A percentile compares a stretch with the other conserved stretches of the same genome.
phyloP scores from a whole-genome alignment of 2,888 invertebrate species.

The Ophraella communa region DNA sequence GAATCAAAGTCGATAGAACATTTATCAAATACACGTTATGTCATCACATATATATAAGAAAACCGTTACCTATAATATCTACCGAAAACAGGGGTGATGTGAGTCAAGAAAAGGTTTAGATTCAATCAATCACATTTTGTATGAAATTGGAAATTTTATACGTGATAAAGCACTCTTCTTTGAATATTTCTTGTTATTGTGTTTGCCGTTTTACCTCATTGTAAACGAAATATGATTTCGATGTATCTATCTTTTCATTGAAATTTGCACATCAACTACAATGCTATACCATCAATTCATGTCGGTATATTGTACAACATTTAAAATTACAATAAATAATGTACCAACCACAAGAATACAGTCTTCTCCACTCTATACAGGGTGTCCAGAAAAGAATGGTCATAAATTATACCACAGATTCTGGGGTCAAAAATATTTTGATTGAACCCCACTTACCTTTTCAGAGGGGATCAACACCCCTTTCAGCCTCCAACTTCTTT shows the following conservation, averaged over 20 bases:
- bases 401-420: too few relatives aligned
- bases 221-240: constrained; percentile 27
- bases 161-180: constrained; percentile 51
- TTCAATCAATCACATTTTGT: constrained; percentile 55
- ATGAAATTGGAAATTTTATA: constrained; percentile 56
- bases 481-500: too few relatives aligned
- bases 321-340: too few relatives aligned
- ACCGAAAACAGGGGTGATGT: constrained; percentile 37
- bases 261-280: constrained; percentile 14
- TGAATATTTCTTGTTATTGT: constrained; percentile 38
- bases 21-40: constrained; percentile 53
- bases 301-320: too few relatives aligned
- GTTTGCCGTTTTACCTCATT: constrained; percentile 29
- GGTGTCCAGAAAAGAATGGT: too few relatives aligned
- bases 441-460: too few relatives aligned
- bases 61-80: constrained; percentile 42
- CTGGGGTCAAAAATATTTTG: too few relatives aligned
- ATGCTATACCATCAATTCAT: not conserved
- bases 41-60: constrained; percentile 50
- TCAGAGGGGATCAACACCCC: too few relatives aligned
- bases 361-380: too few relatives aligned
- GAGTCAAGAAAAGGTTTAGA: constrained; percentile 41
- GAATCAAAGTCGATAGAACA: constrained; percentile 58
- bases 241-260: constrained; percentile 32
- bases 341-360: too few relatives aligned